Evolutionary conservation across 2,888 invertebrate species (phyloP), one percentile per base, ranked within the genome.

Genomic region (Electrophaes corylata): DNA sequence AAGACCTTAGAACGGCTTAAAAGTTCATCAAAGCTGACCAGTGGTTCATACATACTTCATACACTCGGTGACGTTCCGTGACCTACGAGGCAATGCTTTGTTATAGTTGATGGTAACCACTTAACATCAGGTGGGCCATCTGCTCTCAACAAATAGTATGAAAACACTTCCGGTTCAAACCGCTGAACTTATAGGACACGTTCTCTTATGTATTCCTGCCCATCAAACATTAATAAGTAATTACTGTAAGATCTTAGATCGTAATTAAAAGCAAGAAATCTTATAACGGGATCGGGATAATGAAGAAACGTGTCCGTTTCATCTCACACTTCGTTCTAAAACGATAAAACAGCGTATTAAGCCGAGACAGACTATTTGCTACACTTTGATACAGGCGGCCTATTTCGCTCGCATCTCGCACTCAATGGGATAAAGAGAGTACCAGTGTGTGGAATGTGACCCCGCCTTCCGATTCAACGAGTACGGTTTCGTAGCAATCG

Each of bases 271-370:
- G 14, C 46, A 41, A 50, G 56, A 60, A 50, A 66, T 62, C 58
- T 58, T 52, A 61, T 65, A 63, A 67, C 63, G 73, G 67, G 69
- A 63, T 62, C 66, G 67, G 67, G 67, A 71, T 71, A 67, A 70
- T 65, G 73, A 71, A 73, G 57, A 70, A 67, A 82, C 88, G 87
- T 88, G 88, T 75, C 74, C 67, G 71, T 63, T 67, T 61, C 67
- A 62, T 80, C 81, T 84, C 84, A 88, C 86, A 83, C 83, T 75
- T 78, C 72, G 72, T 87, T 76, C 64, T 57, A 67, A 65, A 62
- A 69, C 76, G 69, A 78, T 84, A 83, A 85, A 83, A 81, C 75
- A 76, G 77, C 76, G 77, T 64, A 60, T 57, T 41, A 55, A 59
- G 43, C 20, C 40, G 50, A 59, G 41, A 54, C 54, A 49, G 29